phyloP scores from a whole-genome alignment of 2,113 vertebrate genomes.

The Mystacornis crossleyi region DNA sequence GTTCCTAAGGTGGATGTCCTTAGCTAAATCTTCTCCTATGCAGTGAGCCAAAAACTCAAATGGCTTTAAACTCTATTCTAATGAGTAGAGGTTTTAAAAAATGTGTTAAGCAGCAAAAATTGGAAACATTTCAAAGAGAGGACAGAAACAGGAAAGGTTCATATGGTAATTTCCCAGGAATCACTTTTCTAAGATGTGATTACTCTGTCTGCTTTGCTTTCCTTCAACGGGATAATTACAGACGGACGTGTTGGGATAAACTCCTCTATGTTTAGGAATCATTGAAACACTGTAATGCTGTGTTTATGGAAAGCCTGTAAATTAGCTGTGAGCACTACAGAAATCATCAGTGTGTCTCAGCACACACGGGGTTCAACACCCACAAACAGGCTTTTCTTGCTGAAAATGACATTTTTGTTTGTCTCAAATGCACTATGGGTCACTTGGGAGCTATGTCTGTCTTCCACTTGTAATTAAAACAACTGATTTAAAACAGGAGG shows the following conservation, averaged over 20 bases:
- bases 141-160: background rate
- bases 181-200: background rate
- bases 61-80: background rate
- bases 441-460: background rate
- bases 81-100: background rate
- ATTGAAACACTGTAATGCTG: background rate
- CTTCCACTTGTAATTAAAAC: background rate
- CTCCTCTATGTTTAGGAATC: conserved; percentile 34
- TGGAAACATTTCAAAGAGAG: background rate
- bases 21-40: background rate
- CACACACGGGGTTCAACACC: background rate
- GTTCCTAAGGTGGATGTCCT: background rate
- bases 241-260: background rate
- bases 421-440: background rate
- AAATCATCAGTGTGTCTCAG: background rate
- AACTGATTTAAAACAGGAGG: background rate
- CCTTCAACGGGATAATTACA: conserved; percentile 26
- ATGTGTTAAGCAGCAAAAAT: background rate
- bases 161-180: background rate
- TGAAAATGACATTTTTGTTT: background rate
- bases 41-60: background rate
- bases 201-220: conserved; percentile 13
- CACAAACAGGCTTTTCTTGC: background rate
- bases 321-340: conserved; percentile 21
- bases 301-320: conserved; percentile 40